Evolutionary conservation across 2,113 vertebrate genomes (phyloP).

Genomic region (Microcebus tavaratra): DNA sequence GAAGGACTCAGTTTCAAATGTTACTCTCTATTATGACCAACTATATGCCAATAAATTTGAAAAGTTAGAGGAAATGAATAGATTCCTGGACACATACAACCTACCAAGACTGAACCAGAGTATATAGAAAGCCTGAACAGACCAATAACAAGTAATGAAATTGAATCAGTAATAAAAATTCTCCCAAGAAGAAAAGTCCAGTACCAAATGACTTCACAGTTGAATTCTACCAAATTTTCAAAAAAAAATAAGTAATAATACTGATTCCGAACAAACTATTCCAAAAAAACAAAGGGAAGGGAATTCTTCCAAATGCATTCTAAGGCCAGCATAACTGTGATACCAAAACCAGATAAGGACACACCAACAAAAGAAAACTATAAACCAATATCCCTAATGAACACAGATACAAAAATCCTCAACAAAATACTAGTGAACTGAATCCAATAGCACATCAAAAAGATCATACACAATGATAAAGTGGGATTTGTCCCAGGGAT

Average conservation of each 20-base stretch:
- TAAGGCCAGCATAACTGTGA: background rate
- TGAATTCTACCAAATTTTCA: background rate
- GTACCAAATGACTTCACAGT: background rate
- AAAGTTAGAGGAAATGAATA: background rate
- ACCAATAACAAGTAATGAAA: background rate
- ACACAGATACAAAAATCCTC: background rate
- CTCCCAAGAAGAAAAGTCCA: background rate
- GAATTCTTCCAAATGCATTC: background rate
- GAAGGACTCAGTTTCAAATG: background rate
- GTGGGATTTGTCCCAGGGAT: background rate
- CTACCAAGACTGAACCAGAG: background rate
- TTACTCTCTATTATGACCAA: background rate
- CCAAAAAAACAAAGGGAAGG: background rate
- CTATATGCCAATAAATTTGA: background rate
- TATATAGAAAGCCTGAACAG: background rate
- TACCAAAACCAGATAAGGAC: background rate
- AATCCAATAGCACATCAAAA: background rate
- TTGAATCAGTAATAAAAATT: background rate
- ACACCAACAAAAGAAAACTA: background rate
- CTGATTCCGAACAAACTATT: background rate
- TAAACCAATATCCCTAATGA: background rate
- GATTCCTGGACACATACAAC: background rate
- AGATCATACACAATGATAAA: background rate
- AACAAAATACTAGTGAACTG: background rate
- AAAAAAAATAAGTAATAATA: background rate